Evolutionary conservation across 2,113 vertebrate genomes (phyloP).

Genomic region (Ptychochromis oligacanthus): DNA sequence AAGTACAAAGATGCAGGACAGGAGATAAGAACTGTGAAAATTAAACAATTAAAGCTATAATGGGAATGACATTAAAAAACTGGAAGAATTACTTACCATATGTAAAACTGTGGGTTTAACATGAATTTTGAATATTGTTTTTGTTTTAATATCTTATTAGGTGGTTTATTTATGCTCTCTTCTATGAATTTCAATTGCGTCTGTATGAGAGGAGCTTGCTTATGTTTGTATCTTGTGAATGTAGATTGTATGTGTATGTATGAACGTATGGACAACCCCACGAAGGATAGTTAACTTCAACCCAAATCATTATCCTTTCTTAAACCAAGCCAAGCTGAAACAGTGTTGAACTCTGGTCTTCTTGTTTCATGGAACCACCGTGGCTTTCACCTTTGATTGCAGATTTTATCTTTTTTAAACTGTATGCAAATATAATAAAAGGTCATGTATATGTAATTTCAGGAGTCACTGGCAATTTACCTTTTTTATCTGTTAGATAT

Average conservation of each 20-base stretch:
- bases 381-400: background rate
- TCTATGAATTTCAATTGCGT: no score
- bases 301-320: background rate
- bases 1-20: no score
- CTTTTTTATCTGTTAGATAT: background rate
- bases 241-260: background rate
- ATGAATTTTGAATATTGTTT: no score
- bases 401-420: background rate
- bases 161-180: no score
- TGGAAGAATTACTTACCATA: no score
- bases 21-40: no score
- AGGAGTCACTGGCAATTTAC: background rate
- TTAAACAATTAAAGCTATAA: no score
- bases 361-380: background rate
- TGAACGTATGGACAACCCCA: background rate
- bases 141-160: no score
- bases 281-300: background rate
- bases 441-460: background rate
- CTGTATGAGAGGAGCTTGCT: no score
- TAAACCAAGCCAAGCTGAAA: background rate
- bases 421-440: background rate
- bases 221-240: background rate
- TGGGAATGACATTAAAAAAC: no score
- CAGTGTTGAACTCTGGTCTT: background rate
- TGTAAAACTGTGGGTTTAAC: no score